Evolutionary conservation across 2,797 vertebrate genomes (phyloP), one percentile per base, ranked within the genome.

Genomic region (Coluber constrictor): DNA sequence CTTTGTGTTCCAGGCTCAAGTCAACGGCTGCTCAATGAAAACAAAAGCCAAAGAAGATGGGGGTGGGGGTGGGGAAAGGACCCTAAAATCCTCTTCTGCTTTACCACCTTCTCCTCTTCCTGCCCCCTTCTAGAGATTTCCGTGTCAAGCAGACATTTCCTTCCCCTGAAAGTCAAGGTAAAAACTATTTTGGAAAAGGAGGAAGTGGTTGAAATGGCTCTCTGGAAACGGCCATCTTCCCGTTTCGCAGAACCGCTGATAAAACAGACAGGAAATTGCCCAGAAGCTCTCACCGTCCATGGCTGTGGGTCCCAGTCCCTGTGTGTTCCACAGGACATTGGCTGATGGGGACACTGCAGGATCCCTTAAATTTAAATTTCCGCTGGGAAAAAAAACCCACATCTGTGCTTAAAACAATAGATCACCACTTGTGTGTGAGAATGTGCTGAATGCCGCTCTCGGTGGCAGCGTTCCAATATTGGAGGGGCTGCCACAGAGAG

Each of bases 61-160:
- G 20, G 10, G 18, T 1, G 18, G 20, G 1, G 9, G 0, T 1
- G 16, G 16, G 1, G 0, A 2, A n/a, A 18, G n/a, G 8, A 37
- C 6, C 20, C 74, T 5, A 47, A 23, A 25, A 10, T 23, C 9
- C 20, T 83, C 20, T 47, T 20, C 37, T 43, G 74, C 37, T 37
- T 83, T 11, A 11, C 74, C 74, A 23, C 37, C 74, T 5, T 23
- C 37, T 43, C 37, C 74, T 79, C 74, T 23, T 10, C 37, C 18
- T 37, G 7, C 74, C 20, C 20, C 74, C 0, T 83, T 25, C 74
- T 83, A 25, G 20, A 47, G 37, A 83, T 12, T 25, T 83, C 37
- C 20, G 23, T 23, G 9, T 43, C 2, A 79, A 4, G 74, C 37
- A 11, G 74, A 79, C 20, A 79, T 43, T 79, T 23, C 70, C 37